These are phyloP conservation scores for Parotia lawesii DNA, from an alignment of 2,113 vertebrate genomes.

Conservation along the genomic window DNA sequence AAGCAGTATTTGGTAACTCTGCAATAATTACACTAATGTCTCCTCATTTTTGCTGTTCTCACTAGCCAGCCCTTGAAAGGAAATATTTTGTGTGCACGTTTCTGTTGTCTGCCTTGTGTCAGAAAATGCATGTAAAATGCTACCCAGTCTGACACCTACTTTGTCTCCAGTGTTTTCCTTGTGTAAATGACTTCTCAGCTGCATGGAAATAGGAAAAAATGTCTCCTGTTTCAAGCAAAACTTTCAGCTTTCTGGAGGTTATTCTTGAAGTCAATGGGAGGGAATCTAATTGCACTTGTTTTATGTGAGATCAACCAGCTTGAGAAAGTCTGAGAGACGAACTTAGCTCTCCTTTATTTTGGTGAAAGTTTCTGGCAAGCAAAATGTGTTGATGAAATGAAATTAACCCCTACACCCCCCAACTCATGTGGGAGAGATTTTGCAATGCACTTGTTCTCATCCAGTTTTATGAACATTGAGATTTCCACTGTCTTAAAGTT, in stretches of 20 bases:
- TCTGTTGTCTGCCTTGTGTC: constrained; percentile 53
- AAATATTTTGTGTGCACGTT: constrained; percentile 35
- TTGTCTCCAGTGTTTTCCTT: constrained; percentile 45
- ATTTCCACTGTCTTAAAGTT: neutral
- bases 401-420: neutral
- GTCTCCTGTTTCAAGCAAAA: neutral
- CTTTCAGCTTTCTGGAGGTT: constrained; percentile 12
- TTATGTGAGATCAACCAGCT: neutral
- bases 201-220: neutral
- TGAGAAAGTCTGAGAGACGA: neutral
- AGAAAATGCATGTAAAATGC: constrained; percentile 46
- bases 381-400: neutral
- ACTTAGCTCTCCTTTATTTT: neutral
- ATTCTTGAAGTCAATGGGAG: neutral
- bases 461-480: neutral
- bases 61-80: neutral
- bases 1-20: neutral
- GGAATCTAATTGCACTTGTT: neutral
- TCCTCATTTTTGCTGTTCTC: neutral
- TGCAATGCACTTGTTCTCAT: neutral
- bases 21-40: neutral
- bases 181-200: constrained; percentile 22
- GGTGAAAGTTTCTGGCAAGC: neutral
- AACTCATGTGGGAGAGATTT: neutral
- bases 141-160: constrained; percentile 56